Percentiles rank a stretch among this genome's conserved stretches.
Conservation (phyloP, 2,888 invertebrate species). For the Drosophila sordidula region DNA sequence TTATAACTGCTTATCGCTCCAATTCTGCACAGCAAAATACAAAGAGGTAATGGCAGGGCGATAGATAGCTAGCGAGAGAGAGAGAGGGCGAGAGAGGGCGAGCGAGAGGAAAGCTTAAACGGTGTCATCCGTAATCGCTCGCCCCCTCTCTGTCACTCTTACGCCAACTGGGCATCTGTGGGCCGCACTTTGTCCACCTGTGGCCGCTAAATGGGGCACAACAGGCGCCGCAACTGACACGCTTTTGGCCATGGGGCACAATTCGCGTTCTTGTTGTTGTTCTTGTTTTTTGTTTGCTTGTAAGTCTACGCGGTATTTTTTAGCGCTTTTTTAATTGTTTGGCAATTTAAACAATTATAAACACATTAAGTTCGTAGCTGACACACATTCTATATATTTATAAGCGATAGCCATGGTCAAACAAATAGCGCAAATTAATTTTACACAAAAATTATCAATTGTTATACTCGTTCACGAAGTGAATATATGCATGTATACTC, state of each 20-base stretch:
- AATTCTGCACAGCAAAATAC: slow-evolving; percentile 26
- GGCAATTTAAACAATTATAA: slow-evolving; percentile 74
- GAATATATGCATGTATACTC: no score
- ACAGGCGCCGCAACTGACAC: slow-evolving; percentile 28
- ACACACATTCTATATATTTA: slow-evolving; percentile 53
- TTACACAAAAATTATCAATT: no score
- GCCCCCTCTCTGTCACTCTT: slow-evolving; percentile 13
- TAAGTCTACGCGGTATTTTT: slow-evolving; percentile 17
- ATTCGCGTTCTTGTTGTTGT: slow-evolving; percentile 39
- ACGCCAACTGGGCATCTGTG: slow-evolving; percentile 1
- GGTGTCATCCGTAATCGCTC: slow-evolving; percentile 12
- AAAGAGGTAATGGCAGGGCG: slow-evolving; percentile 8
- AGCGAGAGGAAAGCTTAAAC: slow-evolving; percentile 19
- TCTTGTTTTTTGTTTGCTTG: slow-evolving; percentile 17
- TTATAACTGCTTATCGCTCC: slow-evolving; percentile 62
- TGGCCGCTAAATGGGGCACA: slow-evolving; percentile 41
- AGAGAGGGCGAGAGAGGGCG: slow-evolving; percentile 2
- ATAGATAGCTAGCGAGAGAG: not conserved
- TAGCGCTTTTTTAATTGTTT: slow-evolving; percentile 63
- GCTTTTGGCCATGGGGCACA: slow-evolving; percentile 46
- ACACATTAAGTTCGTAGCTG: slow-evolving; percentile 64
- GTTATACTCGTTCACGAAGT: no score
- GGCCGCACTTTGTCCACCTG: slow-evolving; percentile 42
- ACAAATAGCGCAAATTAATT: no score
- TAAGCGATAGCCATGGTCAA: no score